Base-by-base conservation (phyloP, 37 sponge, comb jelly and placozoan genomes). In the Geodia barretti region DNA sequence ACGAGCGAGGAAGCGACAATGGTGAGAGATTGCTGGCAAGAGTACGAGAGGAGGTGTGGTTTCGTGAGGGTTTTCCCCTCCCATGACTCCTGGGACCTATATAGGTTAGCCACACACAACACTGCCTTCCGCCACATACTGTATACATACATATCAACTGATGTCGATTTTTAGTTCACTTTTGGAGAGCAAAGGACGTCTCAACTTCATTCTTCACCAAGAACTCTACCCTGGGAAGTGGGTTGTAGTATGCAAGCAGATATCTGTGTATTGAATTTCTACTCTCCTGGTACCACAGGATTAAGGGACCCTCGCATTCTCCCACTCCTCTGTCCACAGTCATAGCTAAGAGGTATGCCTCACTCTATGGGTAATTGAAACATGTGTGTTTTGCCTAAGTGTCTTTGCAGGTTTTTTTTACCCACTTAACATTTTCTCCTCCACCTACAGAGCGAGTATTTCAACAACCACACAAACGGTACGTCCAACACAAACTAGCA, bases 31-130 rank as follows among this genome's bases (percentile, higher is more conserved):
- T 58, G 85, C 21, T 79, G 30, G 37, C 88, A 92, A 62, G 93
- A 92, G 83, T 85, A 83, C 68, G 78, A 34, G 11, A 83, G 93
- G 36, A 81, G 86, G 63, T 89, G 93, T 11, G 75, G 77, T 3
- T 93, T 89, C 76, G 79, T 82, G 24, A 76, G 94, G 39, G 83
- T 93, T 65, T 89, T 93, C 66, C 94, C 94, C 19, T 41, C 83
- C 7, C 80, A 86, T 38, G 84, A 89, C 61, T 75, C 84, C 33
- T 93, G 90, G 90, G 90, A 89, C 17, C 62, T 85, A 1, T 93
- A 93, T 67, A 72, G 86, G 86, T 89, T 64, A 77, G 73, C 4
- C 66, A 67, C 8, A 9, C 72, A 36, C 8, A 25, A 43, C 9
- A 17, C 39, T 31, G 4, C 5, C 64, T 11, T 23, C 9, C 19